Evolutionary conservation across 2,888 invertebrate species (phyloP).

Genomic region (Dolichopus griseipennis): DNA sequence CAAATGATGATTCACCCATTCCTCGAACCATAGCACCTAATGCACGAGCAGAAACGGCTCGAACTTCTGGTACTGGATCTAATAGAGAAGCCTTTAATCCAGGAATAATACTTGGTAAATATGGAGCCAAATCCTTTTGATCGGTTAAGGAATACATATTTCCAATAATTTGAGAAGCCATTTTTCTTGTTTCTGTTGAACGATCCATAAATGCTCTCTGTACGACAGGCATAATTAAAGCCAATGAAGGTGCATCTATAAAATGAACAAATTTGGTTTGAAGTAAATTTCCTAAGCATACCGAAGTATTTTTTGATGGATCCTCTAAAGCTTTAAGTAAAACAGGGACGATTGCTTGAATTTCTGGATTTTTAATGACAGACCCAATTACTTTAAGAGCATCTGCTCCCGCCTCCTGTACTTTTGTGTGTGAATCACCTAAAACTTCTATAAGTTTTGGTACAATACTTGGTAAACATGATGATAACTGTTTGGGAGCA

Average conservation of each 20-base stretch:
- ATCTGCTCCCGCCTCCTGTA: slow-evolving; percentile 93
- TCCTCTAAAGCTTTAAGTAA: slow-evolving; percentile 87
- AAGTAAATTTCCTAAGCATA: slow-evolving; percentile 84
- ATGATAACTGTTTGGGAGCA: slow-evolving; percentile 96
- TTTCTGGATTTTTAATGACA: slow-evolving; percentile 97
- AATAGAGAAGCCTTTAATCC: slow-evolving; percentile 90
- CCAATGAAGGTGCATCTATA: slow-evolving; percentile 96
- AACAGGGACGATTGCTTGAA: slow-evolving; percentile 84
- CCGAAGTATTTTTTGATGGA: slow-evolving; percentile 89
- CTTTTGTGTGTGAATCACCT: slow-evolving; percentile 94
- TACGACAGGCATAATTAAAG: slow-evolving; percentile 98
- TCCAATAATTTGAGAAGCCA: slow-evolving; percentile 99
- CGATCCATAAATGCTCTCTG: slow-evolving; percentile 96
- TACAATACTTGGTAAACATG: slow-evolving; percentile 95
- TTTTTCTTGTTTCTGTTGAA: slow-evolving; percentile 95
- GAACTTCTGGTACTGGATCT: slow-evolving; percentile 96
- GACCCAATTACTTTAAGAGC: slow-evolving; percentile 94
- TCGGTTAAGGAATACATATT: slow-evolving; percentile 99
- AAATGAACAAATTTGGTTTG: slow-evolving; percentile 98
- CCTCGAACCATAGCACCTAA: slow-evolving; percentile 96
- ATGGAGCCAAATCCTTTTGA: slow-evolving; percentile 95
- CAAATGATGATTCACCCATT: slow-evolving; percentile 93
- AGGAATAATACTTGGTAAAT: slow-evolving; percentile 91
- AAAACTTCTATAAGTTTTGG: slow-evolving; percentile 94
- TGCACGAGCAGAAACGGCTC: slow-evolving; percentile 91